Evolutionary conservation across 2,888 invertebrate species (phyloP).

Genomic region (Rhagium mordax): DNA sequence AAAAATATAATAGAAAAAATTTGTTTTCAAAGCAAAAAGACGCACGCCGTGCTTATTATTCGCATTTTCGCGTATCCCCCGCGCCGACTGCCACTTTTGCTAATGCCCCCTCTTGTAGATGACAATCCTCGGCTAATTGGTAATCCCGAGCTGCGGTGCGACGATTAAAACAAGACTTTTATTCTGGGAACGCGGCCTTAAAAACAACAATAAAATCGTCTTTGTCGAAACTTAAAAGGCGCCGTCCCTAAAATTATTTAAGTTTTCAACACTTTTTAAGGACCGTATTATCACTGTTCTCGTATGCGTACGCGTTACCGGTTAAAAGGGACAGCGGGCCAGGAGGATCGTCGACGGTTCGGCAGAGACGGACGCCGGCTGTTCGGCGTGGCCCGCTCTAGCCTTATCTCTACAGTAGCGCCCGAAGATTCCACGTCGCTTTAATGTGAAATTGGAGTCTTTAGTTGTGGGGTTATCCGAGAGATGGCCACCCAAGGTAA

Average conservation of each 20-base stretch:
- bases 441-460: conserved; percentile 68
- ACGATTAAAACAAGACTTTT: neutral
- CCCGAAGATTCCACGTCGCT: conserved; percentile 63
- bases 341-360: conserved; percentile 19
- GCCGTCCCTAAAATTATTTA: conserved; percentile 65
- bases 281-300: conserved; percentile 66
- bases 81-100: neutral
- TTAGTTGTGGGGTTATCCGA: conserved; percentile 62
- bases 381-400: conserved; percentile 56
- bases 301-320: conserved; percentile 43
- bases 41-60: too few species aligned
- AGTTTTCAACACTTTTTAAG: conserved; percentile 69
- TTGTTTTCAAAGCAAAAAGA: too few species aligned
- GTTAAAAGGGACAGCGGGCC: conserved; percentile 65
- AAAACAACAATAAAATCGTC: conserved; percentile 35
- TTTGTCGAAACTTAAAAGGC: conserved; percentile 54
- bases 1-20: too few species aligned
- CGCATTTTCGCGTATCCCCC: too few species aligned
- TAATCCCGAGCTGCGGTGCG: neutral
- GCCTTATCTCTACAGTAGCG: conserved; percentile 69
- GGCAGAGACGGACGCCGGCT: conserved; percentile 17
- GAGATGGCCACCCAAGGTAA: conserved; percentile 67
- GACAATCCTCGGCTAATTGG: neutral
- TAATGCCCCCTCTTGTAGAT: neutral
- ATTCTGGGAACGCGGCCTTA: neutral